phyloP scores from a whole-genome alignment of 2,888 invertebrate species.

The Rugalucina vietnamica region DNA sequence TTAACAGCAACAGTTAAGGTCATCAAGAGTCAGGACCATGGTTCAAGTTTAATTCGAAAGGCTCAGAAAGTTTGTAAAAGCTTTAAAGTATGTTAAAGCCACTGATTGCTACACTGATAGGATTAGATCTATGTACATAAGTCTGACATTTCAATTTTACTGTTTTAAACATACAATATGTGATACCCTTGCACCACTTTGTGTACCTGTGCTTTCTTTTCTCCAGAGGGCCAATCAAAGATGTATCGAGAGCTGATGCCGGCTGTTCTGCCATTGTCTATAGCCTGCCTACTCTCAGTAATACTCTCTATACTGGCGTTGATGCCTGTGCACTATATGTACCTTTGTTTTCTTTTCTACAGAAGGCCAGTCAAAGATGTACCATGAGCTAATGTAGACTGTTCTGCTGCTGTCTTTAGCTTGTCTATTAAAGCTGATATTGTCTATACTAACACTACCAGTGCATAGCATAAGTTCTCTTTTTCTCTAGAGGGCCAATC shows the following conservation, averaged over 20 bases:
- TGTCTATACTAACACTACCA: conserved; percentile 63
- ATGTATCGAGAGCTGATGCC: conserved; percentile 67
- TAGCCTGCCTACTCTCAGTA: conserved; percentile 63
- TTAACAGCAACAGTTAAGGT: too few species aligned
- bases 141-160: too few species aligned
- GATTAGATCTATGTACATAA: too few species aligned
- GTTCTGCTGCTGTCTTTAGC: conserved; percentile 67
- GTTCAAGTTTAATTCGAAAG: too few species aligned
- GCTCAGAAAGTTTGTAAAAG: too few species aligned
- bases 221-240: conserved; percentile 30
- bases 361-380: conserved; percentile 38
- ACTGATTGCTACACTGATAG: too few species aligned
- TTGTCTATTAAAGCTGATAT: conserved; percentile 57
- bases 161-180: too few species aligned
- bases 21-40: too few species aligned
- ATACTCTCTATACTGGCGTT: conserved; percentile 61
- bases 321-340: conserved; percentile 54
- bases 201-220: too few species aligned
- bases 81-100: too few species aligned
- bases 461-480: too few species aligned
- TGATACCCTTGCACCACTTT: too few species aligned
- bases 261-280: conserved; percentile 66
- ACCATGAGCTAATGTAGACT: conserved; percentile 67
- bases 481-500: conserved; percentile 30
- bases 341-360: conserved; percentile 37